phyloP scores from a whole-genome alignment of 2,797 vertebrate species.

The Podarcis siculus region DNA sequence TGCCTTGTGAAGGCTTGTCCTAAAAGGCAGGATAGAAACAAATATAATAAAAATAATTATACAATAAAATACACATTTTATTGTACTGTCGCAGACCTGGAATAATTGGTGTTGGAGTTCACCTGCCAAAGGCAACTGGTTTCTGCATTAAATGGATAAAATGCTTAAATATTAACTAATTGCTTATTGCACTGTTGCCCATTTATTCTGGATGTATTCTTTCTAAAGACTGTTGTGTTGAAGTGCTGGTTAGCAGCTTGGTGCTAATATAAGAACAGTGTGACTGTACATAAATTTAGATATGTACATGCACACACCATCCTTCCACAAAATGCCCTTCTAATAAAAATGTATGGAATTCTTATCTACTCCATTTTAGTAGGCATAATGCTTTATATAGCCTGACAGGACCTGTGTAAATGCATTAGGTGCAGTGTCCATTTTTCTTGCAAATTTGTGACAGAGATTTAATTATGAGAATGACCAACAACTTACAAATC shows the following conservation, averaged over 20 bases:
- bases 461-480: slow-evolving; percentile 85
- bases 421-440: slow-evolving; percentile 85
- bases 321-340: slow-evolving; percentile 45
- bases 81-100: too few relatives aligned
- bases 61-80: too few relatives aligned
- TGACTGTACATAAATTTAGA: slow-evolving; percentile 29
- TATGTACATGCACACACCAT: neutral
- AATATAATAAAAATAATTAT: neutral
- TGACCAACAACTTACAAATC: slow-evolving; percentile 83
- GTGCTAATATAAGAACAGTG: neutral
- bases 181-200: neutral
- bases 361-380: slow-evolving; percentile 74
- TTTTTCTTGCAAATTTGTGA: slow-evolving; percentile 88
- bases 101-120: slow-evolving; percentile 1
- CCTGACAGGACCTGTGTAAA: slow-evolving; percentile 82
- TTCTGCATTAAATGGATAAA: neutral
- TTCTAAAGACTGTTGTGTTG: slow-evolving; percentile 33
- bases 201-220: slow-evolving; percentile 10
- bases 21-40: neutral
- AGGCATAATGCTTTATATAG: slow-evolving; percentile 75
- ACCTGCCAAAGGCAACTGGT: neutral
- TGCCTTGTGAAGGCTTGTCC: neutral
- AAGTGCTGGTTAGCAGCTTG: neutral
- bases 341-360: slow-evolving; percentile 79
- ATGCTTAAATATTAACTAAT: neutral